These are phyloP conservation scores for Scartelaos histophorus DNA, from an alignment of 2,113 vertebrate genomes.

Conservation along the genomic window DNA sequence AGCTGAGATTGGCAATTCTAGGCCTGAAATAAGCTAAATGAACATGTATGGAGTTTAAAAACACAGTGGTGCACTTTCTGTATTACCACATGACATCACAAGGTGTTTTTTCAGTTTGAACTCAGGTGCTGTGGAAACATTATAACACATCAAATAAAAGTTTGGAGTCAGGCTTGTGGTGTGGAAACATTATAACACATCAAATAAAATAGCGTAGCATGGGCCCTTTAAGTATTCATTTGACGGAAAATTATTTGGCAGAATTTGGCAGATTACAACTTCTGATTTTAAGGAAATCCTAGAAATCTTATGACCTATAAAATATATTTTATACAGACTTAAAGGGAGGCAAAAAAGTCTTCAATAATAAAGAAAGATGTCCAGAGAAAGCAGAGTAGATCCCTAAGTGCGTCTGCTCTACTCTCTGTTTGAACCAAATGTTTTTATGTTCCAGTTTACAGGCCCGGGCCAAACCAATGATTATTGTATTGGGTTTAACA, in stretches of 20 bases:
- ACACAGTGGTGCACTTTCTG: too few relatives aligned
- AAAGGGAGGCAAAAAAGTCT: neutral
- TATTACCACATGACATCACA: too few relatives aligned
- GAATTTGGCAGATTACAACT: neutral
- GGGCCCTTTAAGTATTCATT: neutral
- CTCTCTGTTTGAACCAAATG: slow-evolving; percentile 1
- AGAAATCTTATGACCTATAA: neutral
- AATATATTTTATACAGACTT: neutral
- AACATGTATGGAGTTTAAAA: too few relatives aligned
- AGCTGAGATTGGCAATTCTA: too few relatives aligned
- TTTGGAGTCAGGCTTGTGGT: too few relatives aligned
- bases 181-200: too few relatives aligned
- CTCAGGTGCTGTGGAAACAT: too few relatives aligned
- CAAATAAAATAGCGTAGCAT: too few relatives aligned
- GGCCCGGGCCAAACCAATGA: neutral
- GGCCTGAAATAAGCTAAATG: too few relatives aligned
- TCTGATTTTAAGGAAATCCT: neutral
- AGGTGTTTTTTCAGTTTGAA: too few relatives aligned
- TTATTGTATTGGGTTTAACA: slow-evolving; percentile 9
- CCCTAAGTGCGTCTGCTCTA: neutral
- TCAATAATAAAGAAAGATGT: neutral
- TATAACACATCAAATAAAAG: too few relatives aligned
- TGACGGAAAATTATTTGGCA: too few relatives aligned
- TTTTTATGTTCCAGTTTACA: neutral
- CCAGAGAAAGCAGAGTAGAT: neutral